Conservation (phyloP, 2,888 invertebrate species). For the Catocala nupta region DNA sequence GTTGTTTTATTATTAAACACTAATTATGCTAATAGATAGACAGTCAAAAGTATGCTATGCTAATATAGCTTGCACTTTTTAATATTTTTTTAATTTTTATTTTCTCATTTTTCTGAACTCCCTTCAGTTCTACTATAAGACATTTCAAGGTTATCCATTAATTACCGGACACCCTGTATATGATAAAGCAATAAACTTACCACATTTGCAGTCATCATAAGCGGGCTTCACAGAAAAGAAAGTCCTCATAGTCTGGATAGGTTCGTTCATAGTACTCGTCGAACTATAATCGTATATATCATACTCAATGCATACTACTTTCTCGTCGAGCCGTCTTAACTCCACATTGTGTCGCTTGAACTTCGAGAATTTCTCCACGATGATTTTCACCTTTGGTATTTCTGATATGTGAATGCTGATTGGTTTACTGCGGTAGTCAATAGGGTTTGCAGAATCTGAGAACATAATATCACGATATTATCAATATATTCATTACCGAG, state of each 20-base stretch:
- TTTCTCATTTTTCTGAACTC: too few species aligned
- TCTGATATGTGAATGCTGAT: constrained; percentile 67
- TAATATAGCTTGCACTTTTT: too few species aligned
- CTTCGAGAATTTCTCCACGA: constrained; percentile 73
- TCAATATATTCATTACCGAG: too few species aligned
- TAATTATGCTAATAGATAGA: too few species aligned
- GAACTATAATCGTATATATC: constrained; percentile 61
- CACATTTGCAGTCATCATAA: constrained; percentile 12
- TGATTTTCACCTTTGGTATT: constrained; percentile 69
- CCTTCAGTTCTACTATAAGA: too few species aligned
- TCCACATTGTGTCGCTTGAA: constrained; percentile 72
- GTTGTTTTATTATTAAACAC: too few species aligned
- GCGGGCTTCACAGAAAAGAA: constrained; percentile 72
- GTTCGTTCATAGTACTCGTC: constrained; percentile 36
- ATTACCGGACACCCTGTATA: too few species aligned
- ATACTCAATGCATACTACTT: constrained; percentile 78
- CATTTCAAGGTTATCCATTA: too few species aligned
- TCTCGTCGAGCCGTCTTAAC: constrained; percentile 73
- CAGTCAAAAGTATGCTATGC: too few species aligned
- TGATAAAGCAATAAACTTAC: constrained; percentile 10
- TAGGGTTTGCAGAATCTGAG: constrained; percentile 13
- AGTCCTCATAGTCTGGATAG: constrained; percentile 70
- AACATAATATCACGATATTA: neutral
- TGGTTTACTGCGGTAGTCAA: constrained; percentile 15
- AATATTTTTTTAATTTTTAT: too few species aligned